Conservation (phyloP, 2,113 vertebrate genomes). For the Salvator merianae region DNA sequence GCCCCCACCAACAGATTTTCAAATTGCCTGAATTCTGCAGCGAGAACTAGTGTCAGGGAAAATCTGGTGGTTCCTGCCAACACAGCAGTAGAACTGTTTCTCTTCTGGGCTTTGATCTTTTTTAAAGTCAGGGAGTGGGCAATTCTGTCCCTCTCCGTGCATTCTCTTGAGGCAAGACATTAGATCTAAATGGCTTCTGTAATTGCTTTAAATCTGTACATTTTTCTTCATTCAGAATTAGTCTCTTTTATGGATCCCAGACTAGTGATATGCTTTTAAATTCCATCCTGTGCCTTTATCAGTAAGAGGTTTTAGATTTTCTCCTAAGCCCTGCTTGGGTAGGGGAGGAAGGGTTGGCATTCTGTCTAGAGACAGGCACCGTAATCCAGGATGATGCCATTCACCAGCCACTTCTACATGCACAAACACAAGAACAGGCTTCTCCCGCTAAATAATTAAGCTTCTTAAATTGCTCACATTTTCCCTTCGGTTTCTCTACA, state of each 20-base stretch:
- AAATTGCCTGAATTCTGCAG: not conserved
- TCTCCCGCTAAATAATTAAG: slow-evolving; percentile 61
- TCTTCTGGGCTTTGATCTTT: not conserved
- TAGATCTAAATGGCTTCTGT: not conserved
- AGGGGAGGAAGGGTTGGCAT: not conserved
- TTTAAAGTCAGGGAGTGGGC: not conserved
- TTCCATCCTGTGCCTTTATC: not conserved
- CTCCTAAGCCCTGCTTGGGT: fast-evolving
- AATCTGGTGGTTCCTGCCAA: not conserved
- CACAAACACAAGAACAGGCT: slow-evolving; percentile 46
- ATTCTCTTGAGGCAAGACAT: not conserved
- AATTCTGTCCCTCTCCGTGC: not conserved
- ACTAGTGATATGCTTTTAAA: not conserved
- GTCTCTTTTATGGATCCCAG: not conserved
- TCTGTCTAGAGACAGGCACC: not conserved
- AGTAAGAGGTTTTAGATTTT: too few species aligned
- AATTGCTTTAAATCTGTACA: not conserved
- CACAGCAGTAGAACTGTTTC: not conserved
- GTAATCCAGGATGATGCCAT: not conserved
- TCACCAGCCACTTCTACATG: not conserved
- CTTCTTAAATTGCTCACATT: slow-evolving; percentile 60
- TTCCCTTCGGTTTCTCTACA: slow-evolving; percentile 38
- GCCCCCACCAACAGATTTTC: too few species aligned
- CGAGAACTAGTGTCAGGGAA: not conserved
- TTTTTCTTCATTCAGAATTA: not conserved